Evolutionary conservation across 2,888 invertebrate species (phyloP).

Genomic region (Sphaeridia pumilis): DNA sequence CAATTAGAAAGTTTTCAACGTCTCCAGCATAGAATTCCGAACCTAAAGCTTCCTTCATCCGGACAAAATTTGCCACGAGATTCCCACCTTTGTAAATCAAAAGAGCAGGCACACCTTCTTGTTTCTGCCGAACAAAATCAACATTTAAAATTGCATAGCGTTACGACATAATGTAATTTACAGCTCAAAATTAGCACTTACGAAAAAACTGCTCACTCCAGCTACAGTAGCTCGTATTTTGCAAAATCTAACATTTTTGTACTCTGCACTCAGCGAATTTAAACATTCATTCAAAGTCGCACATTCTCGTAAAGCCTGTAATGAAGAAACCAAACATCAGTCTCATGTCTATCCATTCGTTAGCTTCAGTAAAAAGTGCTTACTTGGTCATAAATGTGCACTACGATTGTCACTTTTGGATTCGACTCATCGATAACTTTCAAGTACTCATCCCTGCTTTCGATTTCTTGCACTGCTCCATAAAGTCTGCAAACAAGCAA

Average conservation of each 20-base stretch:
- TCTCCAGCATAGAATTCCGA: slow-evolving; percentile 81
- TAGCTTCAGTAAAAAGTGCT: not conserved
- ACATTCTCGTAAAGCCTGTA: slow-evolving; percentile 12
- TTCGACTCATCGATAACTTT: slow-evolving; percentile 80
- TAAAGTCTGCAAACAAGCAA: slow-evolving; percentile 44
- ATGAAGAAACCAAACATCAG: not conserved
- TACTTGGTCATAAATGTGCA: slow-evolving; percentile 67
- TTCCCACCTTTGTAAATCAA: slow-evolving; percentile 81
- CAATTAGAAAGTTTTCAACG: slow-evolving; percentile 78
- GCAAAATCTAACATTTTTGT: slow-evolving; percentile 79
- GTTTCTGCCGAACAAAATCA: slow-evolving; percentile 45
- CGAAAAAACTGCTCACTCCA: slow-evolving; percentile 73
- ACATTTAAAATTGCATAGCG: not conserved
- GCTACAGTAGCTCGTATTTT: slow-evolving; percentile 67
- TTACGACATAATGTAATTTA: too few species aligned
- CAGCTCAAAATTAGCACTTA: slow-evolving; percentile 37
- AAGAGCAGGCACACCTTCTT: slow-evolving; percentile 79
- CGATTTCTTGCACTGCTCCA: slow-evolving; percentile 61
- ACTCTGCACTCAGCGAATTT: slow-evolving; percentile 59
- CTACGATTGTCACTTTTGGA: slow-evolving; percentile 65
- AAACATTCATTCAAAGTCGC: slow-evolving; percentile 67
- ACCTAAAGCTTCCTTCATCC: slow-evolving; percentile 73
- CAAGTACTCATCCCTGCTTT: slow-evolving; percentile 63
- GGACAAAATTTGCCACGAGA: slow-evolving; percentile 83
- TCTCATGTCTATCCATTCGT: not conserved